Base-by-base conservation (phyloP, 2,113 vertebrate species). In the Pelodiscus sinensis region DNA sequence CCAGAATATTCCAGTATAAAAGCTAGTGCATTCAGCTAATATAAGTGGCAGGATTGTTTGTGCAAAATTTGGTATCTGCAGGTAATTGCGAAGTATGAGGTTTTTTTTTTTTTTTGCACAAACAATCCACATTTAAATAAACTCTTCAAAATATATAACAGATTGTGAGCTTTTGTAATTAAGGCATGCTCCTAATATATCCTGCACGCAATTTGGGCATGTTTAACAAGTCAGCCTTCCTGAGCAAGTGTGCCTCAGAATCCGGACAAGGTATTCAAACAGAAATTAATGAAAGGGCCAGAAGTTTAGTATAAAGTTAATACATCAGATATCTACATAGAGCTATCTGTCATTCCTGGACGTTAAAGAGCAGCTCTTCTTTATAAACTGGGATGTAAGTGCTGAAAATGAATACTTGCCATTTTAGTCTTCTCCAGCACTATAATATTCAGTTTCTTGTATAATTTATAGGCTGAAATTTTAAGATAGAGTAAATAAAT, bases 401-500 rank as follows among this genome's bases (percentile, higher is more conserved):
- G 87, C 84, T 94, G 73, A 84, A 96, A 95, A 92, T 54, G 22
- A 96, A 87, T 80, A 58, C 25, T 60, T 89, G 81, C 58, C 84
- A 90, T 78, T 75, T 77, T 88, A 92, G 86, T 87, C 86, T 77
- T 88, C 79, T 81, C 62, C 88, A 85, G 29, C 81, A 82, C 90
- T 94, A 73, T 54, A 79, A 81, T 84, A 96, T 93, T 97, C 97
- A 91, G 87, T 94, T 97, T 96, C 91, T 96, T 96, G 86, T 95
- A 96, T 95, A 98, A 97, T 94, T 96, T 91, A 97, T 92, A 24
- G 84, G 11, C 44, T 94, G 92, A 91, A 94, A 96, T 96, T 97
- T 97, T 97, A 95, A 97, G 95, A 97, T 81, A 93, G 75, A 94
- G 85, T 97, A 97, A 98, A 97, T 97, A 97, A 98, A 97, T 97